Evolutionary conservation across 1,140 invertebrate species (phyloP).

Genomic region (Halotydeus destructor): DNA sequence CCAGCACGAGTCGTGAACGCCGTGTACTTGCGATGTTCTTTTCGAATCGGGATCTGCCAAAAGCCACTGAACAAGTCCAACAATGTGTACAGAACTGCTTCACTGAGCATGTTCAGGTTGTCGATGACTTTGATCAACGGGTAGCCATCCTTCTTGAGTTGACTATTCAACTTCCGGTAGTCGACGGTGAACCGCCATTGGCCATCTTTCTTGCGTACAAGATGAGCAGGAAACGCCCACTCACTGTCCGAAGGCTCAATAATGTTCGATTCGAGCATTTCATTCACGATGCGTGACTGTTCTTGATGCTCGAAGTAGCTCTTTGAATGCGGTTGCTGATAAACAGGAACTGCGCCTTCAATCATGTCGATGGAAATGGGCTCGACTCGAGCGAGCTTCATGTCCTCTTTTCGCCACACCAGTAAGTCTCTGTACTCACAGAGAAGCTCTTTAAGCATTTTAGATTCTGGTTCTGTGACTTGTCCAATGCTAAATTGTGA

Average conservation of each 20-base stretch:
- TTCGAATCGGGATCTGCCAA: slow-evolving; percentile 23
- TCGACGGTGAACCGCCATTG: not conserved
- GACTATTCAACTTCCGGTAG: not conserved
- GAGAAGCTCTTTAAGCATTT: too few species aligned
- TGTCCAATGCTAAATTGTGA: too few species aligned
- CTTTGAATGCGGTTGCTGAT: too few species aligned
- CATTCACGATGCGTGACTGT: too few species aligned
- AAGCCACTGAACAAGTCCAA: slow-evolving; percentile 29
- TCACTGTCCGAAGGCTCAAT: not conserved
- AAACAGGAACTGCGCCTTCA: too few species aligned
- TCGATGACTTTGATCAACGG: not conserved
- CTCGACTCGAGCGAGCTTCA: too few species aligned
- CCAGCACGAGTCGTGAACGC: slow-evolving; percentile 22
- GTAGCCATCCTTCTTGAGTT: not conserved
- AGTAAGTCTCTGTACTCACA: too few species aligned
- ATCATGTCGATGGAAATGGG: too few species aligned
- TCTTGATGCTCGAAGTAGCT: too few species aligned
- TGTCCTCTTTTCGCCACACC: too few species aligned
- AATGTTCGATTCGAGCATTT: not conserved
- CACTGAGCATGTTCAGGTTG: slow-evolving; percentile 18
- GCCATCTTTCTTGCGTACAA: slow-evolving; percentile 8
- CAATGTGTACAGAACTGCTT: slow-evolving; percentile 22
- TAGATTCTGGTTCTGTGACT: too few species aligned
- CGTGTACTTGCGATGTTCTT: slow-evolving; percentile 22
- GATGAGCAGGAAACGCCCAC: slow-evolving; percentile 9